These are phyloP conservation scores for Sander lucioperca DNA, from an alignment of 2,113 vertebrate genomes.

Conservation along the genomic window DNA sequence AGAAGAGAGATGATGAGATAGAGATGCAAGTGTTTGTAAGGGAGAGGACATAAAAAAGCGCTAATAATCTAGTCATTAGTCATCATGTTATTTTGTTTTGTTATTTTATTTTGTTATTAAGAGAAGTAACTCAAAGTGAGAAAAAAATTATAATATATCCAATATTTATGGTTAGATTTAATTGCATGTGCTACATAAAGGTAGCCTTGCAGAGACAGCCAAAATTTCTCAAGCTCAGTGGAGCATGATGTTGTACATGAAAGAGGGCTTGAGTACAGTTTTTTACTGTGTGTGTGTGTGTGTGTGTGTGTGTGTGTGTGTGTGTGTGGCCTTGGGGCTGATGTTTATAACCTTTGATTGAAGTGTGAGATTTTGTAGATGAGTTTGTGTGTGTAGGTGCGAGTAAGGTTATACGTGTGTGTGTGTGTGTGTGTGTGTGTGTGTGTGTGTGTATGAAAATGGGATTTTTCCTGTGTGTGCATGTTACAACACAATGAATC, in stretches of 20 bases:
- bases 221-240: background rate
- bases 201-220: background rate
- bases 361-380: slow-evolving; percentile 11
- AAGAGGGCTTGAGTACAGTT: background rate
- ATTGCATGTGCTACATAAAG: slow-evolving; percentile 6
- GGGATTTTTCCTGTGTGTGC: background rate
- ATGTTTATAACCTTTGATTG: slow-evolving; percentile 23
- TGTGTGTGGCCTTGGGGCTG: background rate
- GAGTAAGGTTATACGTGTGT: no score
- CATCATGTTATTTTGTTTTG: background rate
- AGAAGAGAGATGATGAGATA: background rate
- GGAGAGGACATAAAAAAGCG: background rate
- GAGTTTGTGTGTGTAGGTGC: background rate
- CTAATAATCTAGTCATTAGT: background rate
- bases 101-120: no score
- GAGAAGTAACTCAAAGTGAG: background rate
- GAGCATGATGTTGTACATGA: slow-evolving; percentile 25
- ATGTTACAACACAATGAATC: background rate
- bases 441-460: background rate
- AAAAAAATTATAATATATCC: background rate
- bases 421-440: no score
- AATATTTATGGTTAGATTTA: background rate
- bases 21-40: background rate
- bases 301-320: background rate
- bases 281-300: slow-evolving; percentile 9